Evolutionary conservation across 53 echinoderm and acorn worm species (phyloP).

Genomic region (Henricia sp.): DNA sequence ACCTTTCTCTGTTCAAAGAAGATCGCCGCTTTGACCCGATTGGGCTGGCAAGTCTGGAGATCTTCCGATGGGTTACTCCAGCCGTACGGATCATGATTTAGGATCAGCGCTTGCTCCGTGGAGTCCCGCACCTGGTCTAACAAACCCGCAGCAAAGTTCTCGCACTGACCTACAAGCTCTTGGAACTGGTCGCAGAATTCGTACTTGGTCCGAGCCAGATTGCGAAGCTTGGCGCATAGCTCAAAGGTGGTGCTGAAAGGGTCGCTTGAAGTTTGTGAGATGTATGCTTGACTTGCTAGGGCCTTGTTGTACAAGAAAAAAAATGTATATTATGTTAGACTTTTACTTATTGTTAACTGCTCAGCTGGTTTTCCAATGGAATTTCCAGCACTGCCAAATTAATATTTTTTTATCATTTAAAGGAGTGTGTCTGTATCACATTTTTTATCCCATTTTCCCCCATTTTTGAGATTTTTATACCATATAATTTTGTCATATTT

Average conservation of each 20-base stretch:
- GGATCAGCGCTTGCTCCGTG: conserved; percentile 82
- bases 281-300: conserved; percentile 92
- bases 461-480: too few relatives aligned
- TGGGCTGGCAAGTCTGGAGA: conserved; percentile 75
- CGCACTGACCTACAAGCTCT: conserved; percentile 89
- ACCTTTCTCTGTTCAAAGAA: conserved; percentile 99
- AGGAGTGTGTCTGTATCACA: too few relatives aligned
- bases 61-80: conserved; percentile 89
- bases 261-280: conserved; percentile 89
- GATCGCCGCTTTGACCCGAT: conserved; percentile 93
- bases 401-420: too few relatives aligned
- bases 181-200: conserved; percentile 96
- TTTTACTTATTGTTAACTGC: too few relatives aligned
- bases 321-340: too few relatives aligned
- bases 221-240: conserved; percentile 89
- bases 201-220: conserved; percentile 86
- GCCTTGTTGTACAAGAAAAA: conserved; percentile 23
- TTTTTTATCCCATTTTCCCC: too few relatives aligned
- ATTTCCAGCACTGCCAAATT: too few relatives aligned
- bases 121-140: conserved; percentile 95
- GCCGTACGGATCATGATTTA: conserved; percentile 95
- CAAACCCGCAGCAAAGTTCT: conserved; percentile 91
- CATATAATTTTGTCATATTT: too few relatives aligned
- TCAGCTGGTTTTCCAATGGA: too few relatives aligned
- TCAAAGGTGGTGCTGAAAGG: conserved; percentile 97